A percentile compares a stretch with the other conserved stretches of the same genome.
phyloP scores from a whole-genome alignment of 2,797 vertebrate genomes.

The Gobio occitaniae region DNA sequence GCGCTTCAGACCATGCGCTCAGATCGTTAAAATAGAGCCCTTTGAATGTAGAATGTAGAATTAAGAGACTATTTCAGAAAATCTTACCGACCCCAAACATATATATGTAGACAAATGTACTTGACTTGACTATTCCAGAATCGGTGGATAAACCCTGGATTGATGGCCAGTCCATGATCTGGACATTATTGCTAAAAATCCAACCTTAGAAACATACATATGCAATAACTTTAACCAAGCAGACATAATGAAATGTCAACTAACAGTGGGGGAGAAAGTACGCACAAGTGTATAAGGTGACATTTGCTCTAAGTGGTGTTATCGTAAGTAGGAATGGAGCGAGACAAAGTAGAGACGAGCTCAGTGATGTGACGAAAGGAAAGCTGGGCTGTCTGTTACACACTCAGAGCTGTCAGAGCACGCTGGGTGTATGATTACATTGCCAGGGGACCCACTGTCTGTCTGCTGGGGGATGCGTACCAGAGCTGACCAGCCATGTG shows the following conservation, averaged over 20 bases:
- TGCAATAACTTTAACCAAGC: slow-evolving; percentile 16
- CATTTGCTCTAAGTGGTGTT: slow-evolving; percentile 17
- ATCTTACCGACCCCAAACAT: too few species aligned
- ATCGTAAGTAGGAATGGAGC: not conserved
- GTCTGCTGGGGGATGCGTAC: slow-evolving; percentile 38
- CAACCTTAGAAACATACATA: not conserved
- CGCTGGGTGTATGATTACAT: slow-evolving; percentile 40
- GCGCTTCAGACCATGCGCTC: too few species aligned
- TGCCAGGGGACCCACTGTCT: slow-evolving; percentile 48
- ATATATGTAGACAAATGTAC: too few species aligned
- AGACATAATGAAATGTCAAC: not conserved
- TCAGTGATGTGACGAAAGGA: not conserved
- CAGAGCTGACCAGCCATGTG: slow-evolving; percentile 48
- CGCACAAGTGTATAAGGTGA: not conserved
- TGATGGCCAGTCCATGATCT: slow-evolving; percentile 5
- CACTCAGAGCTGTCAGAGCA: slow-evolving; percentile 18
- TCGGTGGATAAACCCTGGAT: slow-evolving; percentile 2
- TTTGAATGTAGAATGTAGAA: too few species aligned
- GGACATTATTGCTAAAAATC: not conserved
- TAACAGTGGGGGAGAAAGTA: not conserved
- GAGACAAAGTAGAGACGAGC: not conserved
- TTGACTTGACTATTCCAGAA: not conserved
- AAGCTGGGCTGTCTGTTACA: slow-evolving; percentile 21
- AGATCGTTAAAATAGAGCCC: too few species aligned
- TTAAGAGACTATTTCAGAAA: too few species aligned